Conservation (phyloP, 2,888 invertebrate genomes). For the Phasia obesa region DNA sequence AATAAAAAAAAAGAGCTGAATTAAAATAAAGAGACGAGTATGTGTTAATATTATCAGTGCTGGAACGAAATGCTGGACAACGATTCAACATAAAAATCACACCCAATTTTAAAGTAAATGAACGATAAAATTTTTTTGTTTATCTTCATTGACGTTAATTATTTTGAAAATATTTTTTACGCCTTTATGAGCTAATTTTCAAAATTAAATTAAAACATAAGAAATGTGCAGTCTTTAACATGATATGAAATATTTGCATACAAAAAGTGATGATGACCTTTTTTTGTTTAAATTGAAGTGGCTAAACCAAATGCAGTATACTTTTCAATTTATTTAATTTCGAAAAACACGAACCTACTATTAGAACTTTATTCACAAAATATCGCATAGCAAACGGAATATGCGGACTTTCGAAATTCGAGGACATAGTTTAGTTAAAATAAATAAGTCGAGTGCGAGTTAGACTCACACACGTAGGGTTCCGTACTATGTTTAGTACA, state of each 20-base stretch:
- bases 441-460: too few relatives aligned
- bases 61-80: conserved; percentile 21
- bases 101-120: conserved; percentile 53
- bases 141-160: conserved; percentile 56
- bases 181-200: conserved; percentile 38
- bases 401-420: too few relatives aligned
- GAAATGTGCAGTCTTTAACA: background rate
- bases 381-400: too few relatives aligned
- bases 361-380: too few relatives aligned
- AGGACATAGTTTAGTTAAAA: too few relatives aligned
- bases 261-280: background rate
- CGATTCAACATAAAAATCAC: conserved; percentile 57
- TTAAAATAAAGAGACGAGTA: background rate
- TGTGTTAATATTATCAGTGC: background rate
- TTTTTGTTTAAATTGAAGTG: background rate
- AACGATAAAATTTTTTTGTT: conserved; percentile 39
- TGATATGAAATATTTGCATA: conserved; percentile 1
- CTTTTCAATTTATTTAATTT: background rate
- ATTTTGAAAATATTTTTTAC: conserved; percentile 25
- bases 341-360: too few relatives aligned
- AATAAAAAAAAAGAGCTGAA: conserved; percentile 13
- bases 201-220: conserved; percentile 13
- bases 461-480: too few relatives aligned
- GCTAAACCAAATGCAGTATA: background rate
- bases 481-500: too few relatives aligned